Conservation (phyloP, 1,140 invertebrate species). For the Drosophila kanapiae region DNA sequence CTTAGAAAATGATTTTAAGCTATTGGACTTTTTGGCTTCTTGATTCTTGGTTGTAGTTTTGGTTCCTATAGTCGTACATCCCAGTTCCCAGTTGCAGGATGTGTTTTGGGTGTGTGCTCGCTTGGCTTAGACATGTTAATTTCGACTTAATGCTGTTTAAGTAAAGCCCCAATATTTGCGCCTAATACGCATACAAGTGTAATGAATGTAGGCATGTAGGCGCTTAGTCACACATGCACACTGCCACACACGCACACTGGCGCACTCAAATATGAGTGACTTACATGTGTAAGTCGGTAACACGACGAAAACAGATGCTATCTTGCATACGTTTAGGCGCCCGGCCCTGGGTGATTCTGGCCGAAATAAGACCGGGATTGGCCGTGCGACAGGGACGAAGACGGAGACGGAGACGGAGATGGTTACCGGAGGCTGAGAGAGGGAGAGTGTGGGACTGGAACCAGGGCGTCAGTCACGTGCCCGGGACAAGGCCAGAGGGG, state of each 20-base stretch:
- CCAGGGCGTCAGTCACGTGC: constrained; percentile 74
- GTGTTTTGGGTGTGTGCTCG: constrained; percentile 14
- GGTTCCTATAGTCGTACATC: neutral
- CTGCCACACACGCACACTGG: constrained; percentile 16
- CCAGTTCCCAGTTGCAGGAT: neutral
- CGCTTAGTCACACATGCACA: constrained; percentile 58
- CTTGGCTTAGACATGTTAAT: constrained; percentile 78
- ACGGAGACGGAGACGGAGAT: neutral
- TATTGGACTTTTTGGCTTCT: neutral
- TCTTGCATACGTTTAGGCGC: constrained; percentile 79
- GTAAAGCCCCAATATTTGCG: constrained; percentile 82
- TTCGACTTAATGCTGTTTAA: constrained; percentile 83
- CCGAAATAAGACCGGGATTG: constrained; percentile 28
- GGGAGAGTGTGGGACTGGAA: constrained; percentile 17
- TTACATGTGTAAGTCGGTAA: constrained; percentile 83
- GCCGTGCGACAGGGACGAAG: constrained; percentile 2
- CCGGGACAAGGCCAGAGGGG: constrained; percentile 10
- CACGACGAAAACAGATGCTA: constrained; percentile 83
- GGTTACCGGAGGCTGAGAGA: neutral
- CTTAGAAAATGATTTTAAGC: neutral
- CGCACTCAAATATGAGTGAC: constrained; percentile 72
- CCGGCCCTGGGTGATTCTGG: constrained; percentile 21
- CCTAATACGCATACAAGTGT: constrained; percentile 82
- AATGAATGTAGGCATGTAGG: constrained; percentile 78
- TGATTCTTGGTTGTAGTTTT: neutral